Conservation (phyloP, 2,888 invertebrate genomes). For the Oscheius sp. region DNA sequence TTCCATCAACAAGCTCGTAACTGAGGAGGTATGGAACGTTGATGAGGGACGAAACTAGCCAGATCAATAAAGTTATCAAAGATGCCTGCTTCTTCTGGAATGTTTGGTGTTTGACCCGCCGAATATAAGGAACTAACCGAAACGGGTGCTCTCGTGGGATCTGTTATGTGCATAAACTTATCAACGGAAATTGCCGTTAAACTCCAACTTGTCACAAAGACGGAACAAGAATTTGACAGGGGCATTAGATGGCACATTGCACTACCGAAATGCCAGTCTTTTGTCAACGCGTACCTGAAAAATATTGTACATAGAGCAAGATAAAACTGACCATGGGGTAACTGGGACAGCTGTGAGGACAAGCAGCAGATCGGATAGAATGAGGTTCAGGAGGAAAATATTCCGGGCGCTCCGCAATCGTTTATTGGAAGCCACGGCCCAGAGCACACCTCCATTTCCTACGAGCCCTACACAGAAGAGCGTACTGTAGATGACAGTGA, state of each 20-base stretch:
- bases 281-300: conserved; percentile 64
- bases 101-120: neutral
- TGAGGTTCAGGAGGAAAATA: conserved; percentile 72
- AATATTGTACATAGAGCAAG: neutral
- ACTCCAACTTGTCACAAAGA: conserved; percentile 73
- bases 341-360: conserved; percentile 72
- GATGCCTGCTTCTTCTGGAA: conserved; percentile 58
- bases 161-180: conserved; percentile 72
- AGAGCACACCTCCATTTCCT: conserved; percentile 71
- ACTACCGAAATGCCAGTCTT: conserved; percentile 72
- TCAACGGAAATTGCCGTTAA: conserved; percentile 72
- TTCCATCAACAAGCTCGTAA: conserved; percentile 75
- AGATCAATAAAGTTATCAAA: conserved; percentile 64
- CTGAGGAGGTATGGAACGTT: conserved; percentile 72
- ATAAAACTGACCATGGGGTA: conserved; percentile 61
- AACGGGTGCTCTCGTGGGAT: conserved; percentile 69
- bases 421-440: conserved; percentile 66
- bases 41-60: conserved; percentile 67
- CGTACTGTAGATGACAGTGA: conserved; percentile 65
- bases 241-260: conserved; percentile 72
- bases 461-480: conserved; percentile 67
- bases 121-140: conserved; percentile 43
- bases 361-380: conserved; percentile 70
- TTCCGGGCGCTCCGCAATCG: conserved; percentile 72
- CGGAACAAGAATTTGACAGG: conserved; percentile 69